Evolutionary conservation across 2,888 invertebrate genomes (phyloP).

Genomic region (Corbicula japonica): DNA sequence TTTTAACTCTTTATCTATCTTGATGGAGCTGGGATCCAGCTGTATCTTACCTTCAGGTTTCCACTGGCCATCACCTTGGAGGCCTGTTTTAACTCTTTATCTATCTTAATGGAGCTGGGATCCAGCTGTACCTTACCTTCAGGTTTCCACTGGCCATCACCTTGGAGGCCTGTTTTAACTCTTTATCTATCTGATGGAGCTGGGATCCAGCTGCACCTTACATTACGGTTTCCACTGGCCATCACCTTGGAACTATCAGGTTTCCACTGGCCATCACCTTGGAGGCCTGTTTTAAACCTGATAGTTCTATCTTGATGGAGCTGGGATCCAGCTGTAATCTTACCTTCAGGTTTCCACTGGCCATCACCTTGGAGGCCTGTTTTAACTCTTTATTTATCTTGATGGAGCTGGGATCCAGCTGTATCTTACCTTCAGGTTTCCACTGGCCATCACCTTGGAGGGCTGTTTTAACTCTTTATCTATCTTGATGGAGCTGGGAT

Average conservation of each 20-base stretch:
- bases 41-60: constrained; percentile 89
- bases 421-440: constrained; percentile 88
- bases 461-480: constrained; percentile 89
- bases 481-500: constrained; percentile 90
- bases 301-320: no score
- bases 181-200: constrained; percentile 89
- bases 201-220: constrained; percentile 92
- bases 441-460: constrained; percentile 88
- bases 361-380: constrained; percentile 88
- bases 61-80: constrained; percentile 88
- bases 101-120: constrained; percentile 89
- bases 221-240: no score
- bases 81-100: constrained; percentile 89
- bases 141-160: constrained; percentile 86
- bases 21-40: constrained; percentile 91
- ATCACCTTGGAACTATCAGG: no score
- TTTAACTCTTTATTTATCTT: constrained; percentile 89
- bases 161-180: constrained; percentile 89
- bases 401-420: constrained; percentile 91
- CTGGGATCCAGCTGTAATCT: no score
- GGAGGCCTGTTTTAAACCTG: no score
- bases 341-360: constrained; percentile 86
- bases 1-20: constrained; percentile 89
- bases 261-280: no score
- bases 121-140: constrained; percentile 91